A percentile compares a stretch with the other conserved stretches of the same genome.
Evolutionary conservation across 2,113 vertebrate species (phyloP).

Genomic region (Plestiodon gilberti): DNA sequence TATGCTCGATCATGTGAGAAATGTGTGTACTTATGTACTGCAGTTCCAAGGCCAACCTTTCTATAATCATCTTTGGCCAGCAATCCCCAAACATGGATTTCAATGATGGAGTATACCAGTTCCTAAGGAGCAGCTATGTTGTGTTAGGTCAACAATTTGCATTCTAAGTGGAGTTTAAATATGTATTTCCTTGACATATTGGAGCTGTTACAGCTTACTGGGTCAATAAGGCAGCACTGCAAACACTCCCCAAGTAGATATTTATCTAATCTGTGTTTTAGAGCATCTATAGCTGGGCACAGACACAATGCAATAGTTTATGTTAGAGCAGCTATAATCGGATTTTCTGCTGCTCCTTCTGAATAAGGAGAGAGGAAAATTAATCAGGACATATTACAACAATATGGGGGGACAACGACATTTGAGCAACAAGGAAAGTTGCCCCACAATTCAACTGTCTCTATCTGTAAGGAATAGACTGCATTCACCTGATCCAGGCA

Average conservation of each 20-base stretch:
- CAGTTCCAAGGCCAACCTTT: conserved; percentile 54
- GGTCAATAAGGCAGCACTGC: conserved; percentile 59
- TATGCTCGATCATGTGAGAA: conserved; percentile 53
- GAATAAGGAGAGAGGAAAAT: background rate
- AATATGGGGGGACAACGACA: background rate
- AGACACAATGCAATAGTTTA: conserved; percentile 29
- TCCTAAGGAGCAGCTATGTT: conserved; percentile 35
- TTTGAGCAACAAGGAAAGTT: background rate
- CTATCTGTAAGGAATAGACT: background rate
- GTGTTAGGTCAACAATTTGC: conserved; percentile 61
- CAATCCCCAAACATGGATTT: conserved; percentile 54
- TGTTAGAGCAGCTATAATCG: conserved; percentile 28
- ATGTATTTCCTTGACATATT: conserved; percentile 54
- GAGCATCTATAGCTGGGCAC: conserved; percentile 44
- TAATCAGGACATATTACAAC: background rate
- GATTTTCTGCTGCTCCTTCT: background rate
- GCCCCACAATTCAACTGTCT: background rate
- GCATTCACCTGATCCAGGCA: background rate
- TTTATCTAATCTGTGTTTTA: conserved; percentile 66
- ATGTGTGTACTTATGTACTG: conserved; percentile 55
- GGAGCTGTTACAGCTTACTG: conserved; percentile 58
- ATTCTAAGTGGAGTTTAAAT: conserved; percentile 62
- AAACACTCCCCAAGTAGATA: conserved; percentile 62
- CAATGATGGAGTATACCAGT: conserved; percentile 27
- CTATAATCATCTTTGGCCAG: conserved; percentile 45